These are phyloP conservation scores for Pammene aurita DNA, from an alignment of 2,888 invertebrate genomes.

Conservation along the genomic window DNA sequence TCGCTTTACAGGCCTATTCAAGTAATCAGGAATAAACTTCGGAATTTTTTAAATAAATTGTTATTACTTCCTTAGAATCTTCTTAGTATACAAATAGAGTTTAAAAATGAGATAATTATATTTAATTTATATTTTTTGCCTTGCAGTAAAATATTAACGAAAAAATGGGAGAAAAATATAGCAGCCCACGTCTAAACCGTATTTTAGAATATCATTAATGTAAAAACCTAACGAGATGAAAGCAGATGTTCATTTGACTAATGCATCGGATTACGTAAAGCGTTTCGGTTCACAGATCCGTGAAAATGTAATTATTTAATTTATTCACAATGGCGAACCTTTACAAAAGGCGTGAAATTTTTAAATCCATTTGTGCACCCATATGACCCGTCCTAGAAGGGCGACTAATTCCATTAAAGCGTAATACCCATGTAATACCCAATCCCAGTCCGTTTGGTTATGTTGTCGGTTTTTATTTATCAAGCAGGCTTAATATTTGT, in stretches of 20 bases:
- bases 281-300: conserved; percentile 5
- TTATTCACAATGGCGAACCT: conserved; percentile 13
- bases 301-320: conserved; percentile 18
- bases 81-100: too few species aligned
- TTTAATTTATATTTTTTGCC: too few species aligned
- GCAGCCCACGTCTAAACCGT: neutral
- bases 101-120: too few species aligned
- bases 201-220: neutral
- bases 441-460: too few species aligned
- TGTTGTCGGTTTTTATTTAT: neutral
- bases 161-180: neutral
- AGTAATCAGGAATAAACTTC: too few species aligned
- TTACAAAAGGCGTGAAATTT: neutral
- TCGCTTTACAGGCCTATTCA: too few species aligned
- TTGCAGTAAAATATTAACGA: too few species aligned
- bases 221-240: conserved; percentile 4
- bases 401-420: too few species aligned
- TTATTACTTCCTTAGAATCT: too few species aligned
- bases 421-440: too few species aligned
- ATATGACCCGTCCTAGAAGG: neutral
- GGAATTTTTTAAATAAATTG: too few species aligned
- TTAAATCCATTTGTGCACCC: neutral
- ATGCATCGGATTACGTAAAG: conserved; percentile 11
- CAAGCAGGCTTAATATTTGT: too few species aligned
- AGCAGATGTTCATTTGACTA: conserved; percentile 21